Percentiles rank a stretch among this genome's conserved stretches.
Evolutionary conservation across 23 tunicate genomes (phyloP).

Genomic region (Halocynthia aurantium): DNA sequence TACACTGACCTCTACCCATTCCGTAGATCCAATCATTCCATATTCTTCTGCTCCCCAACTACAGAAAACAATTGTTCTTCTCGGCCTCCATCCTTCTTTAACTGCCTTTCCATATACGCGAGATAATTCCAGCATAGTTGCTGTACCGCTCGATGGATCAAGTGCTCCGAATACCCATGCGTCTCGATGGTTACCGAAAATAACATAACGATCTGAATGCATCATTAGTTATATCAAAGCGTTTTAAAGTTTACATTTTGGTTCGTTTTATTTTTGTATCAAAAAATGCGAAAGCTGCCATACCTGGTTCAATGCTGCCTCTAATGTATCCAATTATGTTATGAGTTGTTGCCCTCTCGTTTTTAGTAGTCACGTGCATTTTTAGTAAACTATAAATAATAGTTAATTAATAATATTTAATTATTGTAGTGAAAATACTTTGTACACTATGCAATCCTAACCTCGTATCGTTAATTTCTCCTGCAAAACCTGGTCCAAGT

Average conservation of each 20-base stretch:
- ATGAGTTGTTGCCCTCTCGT: constrained; percentile 20
- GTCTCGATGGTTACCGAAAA: constrained; percentile 60
- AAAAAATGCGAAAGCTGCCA: neutral
- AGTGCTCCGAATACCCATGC: constrained; percentile 79
- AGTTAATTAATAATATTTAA: neutral
- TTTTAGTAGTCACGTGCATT: constrained; percentile 63
- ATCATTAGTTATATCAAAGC: neutral
- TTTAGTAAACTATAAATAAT: constrained; percentile 14
- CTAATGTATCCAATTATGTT: constrained; percentile 52
- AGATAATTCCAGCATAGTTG: constrained; percentile 34
- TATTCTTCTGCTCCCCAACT: constrained; percentile 81
- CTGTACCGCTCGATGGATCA: constrained; percentile 62
- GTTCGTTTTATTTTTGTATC: neutral
- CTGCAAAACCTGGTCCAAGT: constrained; percentile 39
- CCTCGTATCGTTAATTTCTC: constrained; percentile 12
- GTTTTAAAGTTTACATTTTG: too few species aligned
- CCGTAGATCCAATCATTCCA: constrained; percentile 62
- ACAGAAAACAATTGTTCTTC: constrained; percentile 54
- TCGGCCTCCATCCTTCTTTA: constrained; percentile 58
- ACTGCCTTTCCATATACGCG: constrained; percentile 48
- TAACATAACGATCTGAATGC: constrained; percentile 35
- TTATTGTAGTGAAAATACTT: neutral
- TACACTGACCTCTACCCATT: constrained; percentile 60
- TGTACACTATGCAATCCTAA: neutral
- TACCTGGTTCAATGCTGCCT: constrained; percentile 77